Conservation (phyloP, 2,797 vertebrate species). For the Oreortyx pictus region DNA sequence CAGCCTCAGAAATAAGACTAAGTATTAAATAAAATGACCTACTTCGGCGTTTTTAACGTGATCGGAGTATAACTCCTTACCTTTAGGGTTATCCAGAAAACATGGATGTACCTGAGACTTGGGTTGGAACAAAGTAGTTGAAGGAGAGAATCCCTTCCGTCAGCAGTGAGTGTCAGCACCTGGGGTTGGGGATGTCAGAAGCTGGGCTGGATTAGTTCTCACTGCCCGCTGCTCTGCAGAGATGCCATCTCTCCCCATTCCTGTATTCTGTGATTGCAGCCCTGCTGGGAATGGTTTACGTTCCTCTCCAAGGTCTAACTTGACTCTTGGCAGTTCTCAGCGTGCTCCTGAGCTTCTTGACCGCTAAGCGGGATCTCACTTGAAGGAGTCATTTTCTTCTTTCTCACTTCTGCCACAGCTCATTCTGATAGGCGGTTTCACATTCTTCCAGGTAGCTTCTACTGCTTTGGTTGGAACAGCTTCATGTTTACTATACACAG, state of each 20-base stretch:
- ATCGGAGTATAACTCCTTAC: neutral
- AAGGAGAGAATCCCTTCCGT: neutral
- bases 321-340: neutral
- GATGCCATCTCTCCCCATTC: neutral
- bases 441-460: neutral
- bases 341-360: neutral
- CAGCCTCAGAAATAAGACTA: rapidly evolving
- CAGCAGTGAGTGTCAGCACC: neutral
- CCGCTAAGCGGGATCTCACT: neutral
- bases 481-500: neutral
- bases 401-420: neutral
- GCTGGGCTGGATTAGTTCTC: neutral
- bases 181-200: neutral
- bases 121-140: neutral
- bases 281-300: neutral
- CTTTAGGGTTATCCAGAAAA: neutral
- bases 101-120: neutral
- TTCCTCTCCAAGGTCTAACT: neutral
- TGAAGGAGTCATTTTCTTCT: neutral
- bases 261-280: neutral
- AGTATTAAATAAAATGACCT: neutral
- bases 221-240: neutral
- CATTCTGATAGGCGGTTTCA: neutral
- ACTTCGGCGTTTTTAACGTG: neutral
- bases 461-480: neutral